Evolutionary conservation across 2,888 invertebrate species (phyloP), one percentile per base, ranked within the genome.

Genomic region (Orthonevra nobilis): DNA sequence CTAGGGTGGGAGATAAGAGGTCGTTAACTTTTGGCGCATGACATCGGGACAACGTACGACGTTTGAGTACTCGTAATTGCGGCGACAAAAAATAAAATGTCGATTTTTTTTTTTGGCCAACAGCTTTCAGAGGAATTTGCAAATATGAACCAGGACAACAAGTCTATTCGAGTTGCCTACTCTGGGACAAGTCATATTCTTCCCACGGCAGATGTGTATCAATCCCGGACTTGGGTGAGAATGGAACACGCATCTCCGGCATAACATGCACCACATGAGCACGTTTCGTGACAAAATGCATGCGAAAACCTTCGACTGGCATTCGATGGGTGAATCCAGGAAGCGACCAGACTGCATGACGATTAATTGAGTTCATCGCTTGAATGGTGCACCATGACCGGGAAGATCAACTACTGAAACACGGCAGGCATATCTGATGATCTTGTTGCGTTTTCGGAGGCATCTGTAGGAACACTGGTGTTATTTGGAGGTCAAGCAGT

Each of bases 311-410:
- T 56, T 30, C 14, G 26, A 7, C 42, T 32, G 12, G 7, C 17
- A 58, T 48, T 48, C 44, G 52, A 56, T 42, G 52, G 10, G n/a
- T 14, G 64, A 66, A 68, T 73, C 54, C 73, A 79, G 79, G 79
- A 79, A 73, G 79, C 52, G 30, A 34, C 42, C 17, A 17, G 48
- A 20, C 63, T 64, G 15, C 48, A 48, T 61, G 66, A 56, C 66
- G 73, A 79, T 79, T 79, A 79, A 79, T 73, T 79, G 79, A 73
- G 73, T 73, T 79, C 73, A 79, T 68, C 73, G 73, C 68, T 79
- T 79, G 73, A n/a, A 79, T 79, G 73, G 61, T 79, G 66, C 79
- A 79, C 66, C 73, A 73, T 79, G 79, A 79, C 79, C 79, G 79
- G 30, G 66, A 66, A 46, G 52, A 64, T 60, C 48, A 32, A 46